Percentiles rank a stretch among this genome's conserved stretches.
phyloP scores from a whole-genome alignment of 2,888 invertebrate species.

The Ormyrus rosae region DNA sequence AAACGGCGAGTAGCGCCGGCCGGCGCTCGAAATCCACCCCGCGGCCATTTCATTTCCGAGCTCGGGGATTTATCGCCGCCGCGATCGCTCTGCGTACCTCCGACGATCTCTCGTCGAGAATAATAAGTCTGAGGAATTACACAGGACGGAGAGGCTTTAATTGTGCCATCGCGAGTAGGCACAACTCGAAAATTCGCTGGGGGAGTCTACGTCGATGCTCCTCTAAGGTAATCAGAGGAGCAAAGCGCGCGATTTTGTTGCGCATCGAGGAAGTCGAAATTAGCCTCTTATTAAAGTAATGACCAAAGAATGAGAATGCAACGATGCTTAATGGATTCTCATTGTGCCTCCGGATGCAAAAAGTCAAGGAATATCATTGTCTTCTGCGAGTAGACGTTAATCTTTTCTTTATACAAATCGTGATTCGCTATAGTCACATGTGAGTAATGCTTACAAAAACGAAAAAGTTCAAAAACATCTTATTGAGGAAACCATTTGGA shows the following conservation, averaged over 20 bases:
- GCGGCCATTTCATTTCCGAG: constrained; percentile 40
- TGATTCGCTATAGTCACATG: no score
- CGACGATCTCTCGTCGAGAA: constrained; percentile 1
- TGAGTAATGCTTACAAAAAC: no score
- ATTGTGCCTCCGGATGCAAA: neutral
- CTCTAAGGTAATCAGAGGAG: neutral
- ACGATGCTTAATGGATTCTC: constrained; percentile 2
- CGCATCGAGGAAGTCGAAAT: constrained; percentile 24
- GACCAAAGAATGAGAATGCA: neutral
- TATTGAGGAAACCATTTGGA: no score
- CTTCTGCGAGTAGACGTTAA: no score
- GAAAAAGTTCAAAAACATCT: no score
- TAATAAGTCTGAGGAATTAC: constrained; percentile 26
- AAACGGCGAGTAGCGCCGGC: neutral
- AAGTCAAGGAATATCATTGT: no score
- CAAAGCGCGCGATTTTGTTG: neutral
- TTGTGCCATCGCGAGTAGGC: constrained; percentile 12
- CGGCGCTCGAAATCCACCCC: constrained; percentile 17
- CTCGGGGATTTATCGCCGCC: constrained; percentile 30
- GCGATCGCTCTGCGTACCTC: constrained; percentile 5
- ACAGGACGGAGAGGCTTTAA: constrained; percentile 14
- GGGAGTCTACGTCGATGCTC: no score
- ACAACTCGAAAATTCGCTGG: neutral
- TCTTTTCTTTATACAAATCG: no score
- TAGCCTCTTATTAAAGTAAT: constrained; percentile 46